Base-by-base conservation (phyloP, 2,113 vertebrate species). In the Tragelaphus buxtoni region DNA sequence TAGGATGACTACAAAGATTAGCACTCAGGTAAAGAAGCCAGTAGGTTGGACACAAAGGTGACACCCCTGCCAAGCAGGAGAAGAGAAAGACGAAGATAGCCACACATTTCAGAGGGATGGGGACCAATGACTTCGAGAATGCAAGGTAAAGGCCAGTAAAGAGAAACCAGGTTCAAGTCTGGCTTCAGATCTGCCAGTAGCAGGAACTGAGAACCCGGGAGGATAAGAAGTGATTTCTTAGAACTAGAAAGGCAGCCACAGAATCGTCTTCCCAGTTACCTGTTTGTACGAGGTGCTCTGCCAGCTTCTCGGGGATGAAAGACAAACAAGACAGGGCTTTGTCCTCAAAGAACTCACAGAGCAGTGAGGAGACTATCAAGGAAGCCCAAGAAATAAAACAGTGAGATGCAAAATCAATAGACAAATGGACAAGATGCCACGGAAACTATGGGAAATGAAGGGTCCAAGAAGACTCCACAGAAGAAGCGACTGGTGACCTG, bases 31-130 rank as follows among this genome's bases (percentile, higher is more conserved):
- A 56, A 58, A 2, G 16, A 35, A 53, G 30, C 39, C 55, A 53
- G 45, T 1, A 24, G 35, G n/a, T 16, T 6, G 2, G 42, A 13
- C 24, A 53, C 77, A 49, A 47, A 30, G 39, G 53, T 4, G 45
- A 28, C 0, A 0, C 14, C 8, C 32, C 60, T 45, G 28, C 35
- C 12, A 18, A 0, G 60, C 0, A 2, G 9, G 4, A 5, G 47
- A 28, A n/a, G 10, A 32, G 22, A 51, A 28, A 18, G 2, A 30
- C 72, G 35, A 16, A 88, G 5, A 5, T 4, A 56, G 58, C 45
- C 42, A 56, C 13, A 3, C 5, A 49, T 24, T 35, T 83, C 10
- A 51, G n/a, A 84, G 35, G 69, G 14, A 39, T 10, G 24, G 56
- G 39, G 11, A 8, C 17, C 14, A 2, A 28, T 42, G 35, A 17